Percentiles rank a stretch among this genome's conserved stretches.
Evolutionary conservation across 2,113 vertebrate species (phyloP).

Genomic region (Illadopsis cleaveri): DNA sequence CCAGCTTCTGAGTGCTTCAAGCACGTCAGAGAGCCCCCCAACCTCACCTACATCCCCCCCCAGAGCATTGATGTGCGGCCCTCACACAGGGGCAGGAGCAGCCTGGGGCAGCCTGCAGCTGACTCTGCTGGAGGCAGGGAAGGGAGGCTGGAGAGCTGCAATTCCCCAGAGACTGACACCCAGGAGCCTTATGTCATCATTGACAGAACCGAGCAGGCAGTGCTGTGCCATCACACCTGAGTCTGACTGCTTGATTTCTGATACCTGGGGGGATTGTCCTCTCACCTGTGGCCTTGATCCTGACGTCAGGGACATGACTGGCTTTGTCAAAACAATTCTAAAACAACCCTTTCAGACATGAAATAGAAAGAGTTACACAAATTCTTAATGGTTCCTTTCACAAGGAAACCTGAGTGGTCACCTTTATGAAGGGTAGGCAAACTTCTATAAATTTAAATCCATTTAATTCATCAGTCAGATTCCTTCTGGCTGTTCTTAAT

Average conservation of each 20-base stretch:
- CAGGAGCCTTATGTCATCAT: constrained; percentile 66
- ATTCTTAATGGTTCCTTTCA: neutral
- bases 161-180: neutral
- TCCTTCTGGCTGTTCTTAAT: neutral
- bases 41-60: constrained; percentile 64
- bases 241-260: neutral
- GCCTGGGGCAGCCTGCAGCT: neutral
- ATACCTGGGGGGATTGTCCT: neutral
- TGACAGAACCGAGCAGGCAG: neutral
- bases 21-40: constrained; percentile 64
- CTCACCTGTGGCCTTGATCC: constrained; percentile 12
- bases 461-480: neutral
- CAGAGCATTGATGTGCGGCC: neutral
- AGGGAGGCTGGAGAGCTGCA: neutral
- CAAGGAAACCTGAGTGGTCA: neutral
- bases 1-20: neutral
- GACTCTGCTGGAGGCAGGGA: neutral
- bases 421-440: neutral
- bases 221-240: neutral
- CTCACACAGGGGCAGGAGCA: neutral
- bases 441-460: neutral
- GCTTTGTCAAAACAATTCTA: neutral
- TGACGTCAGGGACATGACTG: neutral
- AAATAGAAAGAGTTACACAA: neutral
- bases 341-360: neutral